Evolutionary conservation across 2,888 invertebrate species (phyloP).

Genomic region (Seira sanloemensis): DNA sequence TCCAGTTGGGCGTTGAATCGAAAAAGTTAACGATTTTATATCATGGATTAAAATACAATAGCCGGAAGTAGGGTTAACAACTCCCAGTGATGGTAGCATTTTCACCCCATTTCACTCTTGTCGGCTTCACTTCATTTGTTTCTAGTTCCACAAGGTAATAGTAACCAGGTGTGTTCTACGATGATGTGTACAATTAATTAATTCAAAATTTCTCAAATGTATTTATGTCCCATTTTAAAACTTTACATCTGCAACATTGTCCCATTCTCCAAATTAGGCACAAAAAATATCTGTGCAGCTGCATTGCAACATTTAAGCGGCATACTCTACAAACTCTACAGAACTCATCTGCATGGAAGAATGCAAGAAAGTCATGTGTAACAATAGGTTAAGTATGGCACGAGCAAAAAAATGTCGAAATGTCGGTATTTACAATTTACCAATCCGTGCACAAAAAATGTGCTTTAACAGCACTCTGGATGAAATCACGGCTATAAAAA

Average conservation of each 20-base stretch:
- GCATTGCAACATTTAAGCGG: too few species aligned
- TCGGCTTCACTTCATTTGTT: neutral
- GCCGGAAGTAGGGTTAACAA: slow-evolving; percentile 21
- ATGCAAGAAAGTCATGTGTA: too few species aligned
- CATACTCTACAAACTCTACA: too few species aligned
- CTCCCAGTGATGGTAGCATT: neutral
- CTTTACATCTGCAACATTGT: neutral
- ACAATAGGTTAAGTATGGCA: neutral
- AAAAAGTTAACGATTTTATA: neutral
- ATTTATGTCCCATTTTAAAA: neutral
- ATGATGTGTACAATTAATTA: too few species aligned
- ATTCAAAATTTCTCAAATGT: neutral
- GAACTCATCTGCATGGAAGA: too few species aligned
- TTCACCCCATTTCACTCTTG: neutral
- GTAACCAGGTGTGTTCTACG: neutral
- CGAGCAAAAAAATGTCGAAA: neutral
- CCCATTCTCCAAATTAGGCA: neutral
- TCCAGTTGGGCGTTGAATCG: too few species aligned
- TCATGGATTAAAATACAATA: slow-evolving; percentile 8
- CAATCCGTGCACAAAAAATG: neutral
- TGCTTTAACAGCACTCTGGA: too few species aligned
- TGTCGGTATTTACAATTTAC: neutral
- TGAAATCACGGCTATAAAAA: slow-evolving; percentile 9
- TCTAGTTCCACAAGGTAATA: neutral
- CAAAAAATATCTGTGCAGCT: neutral